Conservation (phyloP, 2,797 vertebrate species). For the Pangasius macronema region DNA sequence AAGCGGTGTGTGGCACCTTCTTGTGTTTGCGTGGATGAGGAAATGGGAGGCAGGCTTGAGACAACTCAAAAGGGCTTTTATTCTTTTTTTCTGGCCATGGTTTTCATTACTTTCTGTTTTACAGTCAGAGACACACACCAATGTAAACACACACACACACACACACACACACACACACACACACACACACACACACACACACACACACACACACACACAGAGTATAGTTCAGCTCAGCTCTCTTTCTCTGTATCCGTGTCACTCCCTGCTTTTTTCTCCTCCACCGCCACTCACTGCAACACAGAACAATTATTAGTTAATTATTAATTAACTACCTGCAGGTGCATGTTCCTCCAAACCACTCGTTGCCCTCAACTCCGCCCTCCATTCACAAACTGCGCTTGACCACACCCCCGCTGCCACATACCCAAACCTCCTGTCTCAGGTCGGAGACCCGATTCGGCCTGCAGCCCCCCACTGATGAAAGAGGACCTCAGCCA, state of each 20-base stretch:
- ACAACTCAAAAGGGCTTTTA: not conserved
- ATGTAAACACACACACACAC: not conserved
- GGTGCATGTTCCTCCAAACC: not conserved
- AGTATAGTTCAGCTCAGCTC: not conserved
- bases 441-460: not conserved
- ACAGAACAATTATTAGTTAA: not conserved
- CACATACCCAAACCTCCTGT: not conserved
- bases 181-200: not conserved
- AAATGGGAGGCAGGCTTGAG: not conserved
- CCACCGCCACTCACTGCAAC: not conserved
- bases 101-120: not conserved
- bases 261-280: not conserved
- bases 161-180: not conserved
- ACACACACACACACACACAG: not conserved
- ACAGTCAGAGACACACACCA: not conserved
- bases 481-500: no score
- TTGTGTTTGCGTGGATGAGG: not conserved
- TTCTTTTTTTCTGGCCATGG: not conserved
- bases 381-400: not conserved
- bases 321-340: not conserved
- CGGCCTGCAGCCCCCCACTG: no score
- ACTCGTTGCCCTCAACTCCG: not conserved
- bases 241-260: not conserved
- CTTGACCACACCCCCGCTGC: not conserved
- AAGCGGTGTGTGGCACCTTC: not conserved